A percentile compares a stretch with the other conserved stretches of the same genome.
phyloP scores from a whole-genome alignment of 2,113 vertebrate species.

The rabbit (Oryctolagus cuniculus) region DNA sequence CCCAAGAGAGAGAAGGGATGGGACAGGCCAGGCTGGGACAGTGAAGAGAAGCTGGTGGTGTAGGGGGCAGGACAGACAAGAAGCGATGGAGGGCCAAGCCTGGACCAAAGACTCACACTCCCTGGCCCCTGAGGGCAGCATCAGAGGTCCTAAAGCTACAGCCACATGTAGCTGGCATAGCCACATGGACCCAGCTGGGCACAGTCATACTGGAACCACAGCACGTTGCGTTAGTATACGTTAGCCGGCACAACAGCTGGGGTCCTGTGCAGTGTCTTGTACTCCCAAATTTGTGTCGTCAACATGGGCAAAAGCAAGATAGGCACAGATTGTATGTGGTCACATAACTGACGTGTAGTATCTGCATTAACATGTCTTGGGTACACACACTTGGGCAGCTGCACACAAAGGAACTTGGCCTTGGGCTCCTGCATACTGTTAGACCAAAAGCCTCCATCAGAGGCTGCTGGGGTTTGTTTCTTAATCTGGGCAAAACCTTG shows the following conservation, averaged over 20 bases:
- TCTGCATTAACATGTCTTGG: background rate
- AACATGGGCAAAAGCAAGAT: background rate
- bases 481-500: conserved; percentile 32
- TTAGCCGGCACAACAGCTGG: background rate
- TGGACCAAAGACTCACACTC: background rate
- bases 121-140: background rate
- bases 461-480: background rate
- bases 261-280: background rate
- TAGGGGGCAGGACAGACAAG: background rate
- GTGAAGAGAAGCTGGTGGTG: conserved; percentile 20
- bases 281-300: background rate
- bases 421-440: background rate
- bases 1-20: background rate
- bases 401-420: background rate
- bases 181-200: background rate
- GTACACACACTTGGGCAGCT: background rate
- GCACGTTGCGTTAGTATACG: background rate
- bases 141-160: background rate
- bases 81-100: background rate
- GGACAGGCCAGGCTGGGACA: background rate
- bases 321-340: background rate
- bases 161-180: background rate
- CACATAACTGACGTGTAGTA: background rate
- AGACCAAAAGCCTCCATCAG: background rate
- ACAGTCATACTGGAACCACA: background rate